Evolutionary conservation across 2,113 vertebrate species (phyloP).

Genomic region (Eidolon helvum): DNA sequence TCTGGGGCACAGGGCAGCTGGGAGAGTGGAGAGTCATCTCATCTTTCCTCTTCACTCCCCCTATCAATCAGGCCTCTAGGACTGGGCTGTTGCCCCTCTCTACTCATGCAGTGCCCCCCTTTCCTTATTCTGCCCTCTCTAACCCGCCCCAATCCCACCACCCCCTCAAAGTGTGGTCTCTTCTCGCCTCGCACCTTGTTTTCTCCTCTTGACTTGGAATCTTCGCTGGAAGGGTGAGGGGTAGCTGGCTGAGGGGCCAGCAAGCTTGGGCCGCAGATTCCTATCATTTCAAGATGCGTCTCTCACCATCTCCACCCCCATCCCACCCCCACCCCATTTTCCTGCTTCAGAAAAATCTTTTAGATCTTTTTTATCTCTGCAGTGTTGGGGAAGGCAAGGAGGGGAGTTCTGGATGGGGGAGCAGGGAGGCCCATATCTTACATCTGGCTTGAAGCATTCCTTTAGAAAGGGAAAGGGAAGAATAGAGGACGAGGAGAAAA

Average conservation of each 20-base stretch:
- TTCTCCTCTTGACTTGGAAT: conserved; percentile 57
- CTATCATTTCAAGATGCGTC: conserved; percentile 78
- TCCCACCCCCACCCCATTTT: conserved; percentile 35
- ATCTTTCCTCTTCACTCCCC: not conserved
- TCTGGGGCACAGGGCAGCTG: not conserved
- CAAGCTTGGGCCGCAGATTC: conserved; percentile 63
- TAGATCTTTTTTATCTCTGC: conserved; percentile 76
- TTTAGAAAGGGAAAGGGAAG: conserved; percentile 65
- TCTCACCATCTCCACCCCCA: conserved; percentile 4
- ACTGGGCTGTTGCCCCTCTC: not conserved
- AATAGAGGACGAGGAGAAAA: not conserved
- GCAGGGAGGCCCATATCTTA: conserved; percentile 67
- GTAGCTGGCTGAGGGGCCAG: conserved; percentile 62
- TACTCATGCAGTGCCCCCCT: not conserved
- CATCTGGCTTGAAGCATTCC: conserved; percentile 78
- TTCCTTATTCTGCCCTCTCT: not conserved
- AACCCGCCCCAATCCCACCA: not conserved
- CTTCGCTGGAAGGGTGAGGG: conserved; percentile 65
- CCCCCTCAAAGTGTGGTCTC: not conserved
- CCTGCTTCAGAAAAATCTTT: conserved; percentile 78
- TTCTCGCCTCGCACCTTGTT: conserved; percentile 57
- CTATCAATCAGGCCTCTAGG: not conserved
- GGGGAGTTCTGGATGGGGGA: conserved; percentile 63
- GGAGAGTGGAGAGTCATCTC: not conserved
- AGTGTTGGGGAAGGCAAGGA: conserved; percentile 63